Evolutionary conservation across 2,113 vertebrate genomes (phyloP).

Genomic region (Danionella cerebrum): DNA sequence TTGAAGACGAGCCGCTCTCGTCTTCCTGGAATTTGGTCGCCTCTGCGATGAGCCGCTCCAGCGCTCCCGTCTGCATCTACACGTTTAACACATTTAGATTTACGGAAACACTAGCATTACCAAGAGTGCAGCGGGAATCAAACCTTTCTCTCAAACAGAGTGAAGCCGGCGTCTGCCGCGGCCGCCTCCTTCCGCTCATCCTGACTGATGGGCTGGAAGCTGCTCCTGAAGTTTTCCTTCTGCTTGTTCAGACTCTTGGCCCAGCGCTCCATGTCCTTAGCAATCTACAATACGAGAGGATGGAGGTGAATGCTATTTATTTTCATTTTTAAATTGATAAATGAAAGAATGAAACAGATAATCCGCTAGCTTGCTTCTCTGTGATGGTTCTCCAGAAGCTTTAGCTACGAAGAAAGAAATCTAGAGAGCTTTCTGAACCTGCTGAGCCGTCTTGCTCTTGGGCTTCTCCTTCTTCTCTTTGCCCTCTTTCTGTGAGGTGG

Average conservation of each 20-base stretch:
- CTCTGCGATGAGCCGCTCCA: conserved; percentile 82
- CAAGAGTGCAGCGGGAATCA: not conserved
- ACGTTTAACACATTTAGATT: not conserved
- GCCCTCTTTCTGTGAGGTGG: conserved; percentile 49
- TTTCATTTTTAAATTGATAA: not conserved
- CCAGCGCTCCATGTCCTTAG: conserved; percentile 99
- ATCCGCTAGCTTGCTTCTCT: too few species aligned
- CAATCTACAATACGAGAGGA: conserved; percentile 76
- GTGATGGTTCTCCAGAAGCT: too few species aligned
- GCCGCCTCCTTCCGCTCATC: conserved; percentile 92
- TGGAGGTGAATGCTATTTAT: not conserved
- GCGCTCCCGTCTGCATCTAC: conserved; percentile 61
- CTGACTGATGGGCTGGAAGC: conserved; percentile 87
- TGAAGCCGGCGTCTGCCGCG: conserved; percentile 91
- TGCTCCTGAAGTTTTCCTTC: conserved; percentile 94
- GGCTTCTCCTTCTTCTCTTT: conserved; percentile 98
- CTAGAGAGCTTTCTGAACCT: conserved; percentile 67
- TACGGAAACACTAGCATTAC: not conserved
- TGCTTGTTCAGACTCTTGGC: conserved; percentile 98
- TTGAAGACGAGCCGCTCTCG: conserved; percentile 62
- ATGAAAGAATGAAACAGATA: too few species aligned
- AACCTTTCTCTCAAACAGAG: conserved; percentile 97
- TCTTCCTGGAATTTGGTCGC: conserved; percentile 72
- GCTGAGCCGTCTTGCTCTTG: conserved; percentile 97
- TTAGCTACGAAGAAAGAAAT: too few species aligned